Base-by-base conservation (phyloP, 2,113 vertebrate genomes). In the Lonchura striata region DNA sequence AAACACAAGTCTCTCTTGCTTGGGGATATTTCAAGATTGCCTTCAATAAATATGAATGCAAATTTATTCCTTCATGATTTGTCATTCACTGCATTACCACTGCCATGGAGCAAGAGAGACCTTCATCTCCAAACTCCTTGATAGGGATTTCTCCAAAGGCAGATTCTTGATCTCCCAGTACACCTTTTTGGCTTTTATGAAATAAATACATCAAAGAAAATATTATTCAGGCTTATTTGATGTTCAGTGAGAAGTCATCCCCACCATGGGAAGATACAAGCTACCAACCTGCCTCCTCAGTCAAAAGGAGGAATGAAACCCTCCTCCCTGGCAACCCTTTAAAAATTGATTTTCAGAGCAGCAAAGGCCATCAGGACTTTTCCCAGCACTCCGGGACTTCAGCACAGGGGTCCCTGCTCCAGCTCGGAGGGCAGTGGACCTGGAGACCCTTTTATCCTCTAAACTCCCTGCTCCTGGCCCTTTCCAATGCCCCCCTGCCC, bases 21-120 rank as follows among this genome's bases (percentile, higher is more conserved):
- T 23, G 31, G 7, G 77, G 68, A 71, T 90, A 74, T 94, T 94
- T 97, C 87, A 54, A 46, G 80, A 83, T 30, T 85, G 91, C 60
- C 91, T 94, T 74, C 89, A 91, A 80, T 46, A 94, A 94, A 92
- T 86, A 88, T 28, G 81, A 84, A 97, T 92, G 94, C 82, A 95
- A 94, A 96, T 96, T 7, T 80, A 94, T 91, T 96, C 93, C 63
- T 74, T 65, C 75, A 33, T 86, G 79, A 61, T 92, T 90, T 88
- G 88, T 89, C 93, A 88, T 44, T 90, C 90, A 21, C 52, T 39
- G 28, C n/a, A 35, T 84, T 88, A 14, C 44, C 28, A 80, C 28
- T 53, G 64, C 79, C 63, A 39, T 2, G 21, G 91, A 95, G 79
- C 64, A 46, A 19, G 20, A 59, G 69, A 86, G 28, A 81, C 72